A percentile compares a stretch with the other conserved stretches of the same genome.
Evolutionary conservation across 2,888 invertebrate species (phyloP).

Genomic region (Congeria kusceri): DNA sequence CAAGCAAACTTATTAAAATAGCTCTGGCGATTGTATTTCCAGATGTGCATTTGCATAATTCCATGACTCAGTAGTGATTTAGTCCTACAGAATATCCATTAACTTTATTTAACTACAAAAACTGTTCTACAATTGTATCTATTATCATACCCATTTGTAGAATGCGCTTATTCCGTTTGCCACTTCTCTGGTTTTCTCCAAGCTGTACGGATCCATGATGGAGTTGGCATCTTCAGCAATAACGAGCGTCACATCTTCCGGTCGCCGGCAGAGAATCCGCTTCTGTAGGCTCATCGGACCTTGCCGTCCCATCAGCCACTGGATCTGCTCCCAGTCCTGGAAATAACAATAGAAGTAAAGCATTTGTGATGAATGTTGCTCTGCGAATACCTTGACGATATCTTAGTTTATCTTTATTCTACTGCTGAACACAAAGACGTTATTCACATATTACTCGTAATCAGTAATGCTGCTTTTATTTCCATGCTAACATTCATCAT

Average conservation of each 20-base stretch:
- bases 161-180: slow-evolving; percentile 64
- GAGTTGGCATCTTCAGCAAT: slow-evolving; percentile 57
- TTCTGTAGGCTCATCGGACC: slow-evolving; percentile 64
- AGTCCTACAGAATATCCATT: no score
- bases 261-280: slow-evolving; percentile 56
- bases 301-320: slow-evolving; percentile 59
- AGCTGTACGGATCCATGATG: slow-evolving; percentile 54
- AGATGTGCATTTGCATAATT: no score
- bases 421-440: not conserved
- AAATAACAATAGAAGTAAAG: slow-evolving; percentile 4
- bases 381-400: not conserved
- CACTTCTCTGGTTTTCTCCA: slow-evolving; percentile 62
- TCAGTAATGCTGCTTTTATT: no score
- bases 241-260: slow-evolving; percentile 48
- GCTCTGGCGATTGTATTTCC: no score
- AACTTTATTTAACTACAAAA: not conserved
- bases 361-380: no score
- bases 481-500: no score
- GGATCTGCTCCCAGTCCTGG: slow-evolving; percentile 70
- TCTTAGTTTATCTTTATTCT: not conserved
- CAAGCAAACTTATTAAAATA: no score
- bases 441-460: no score
- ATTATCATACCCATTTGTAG: slow-evolving; percentile 69
- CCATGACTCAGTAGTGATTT: no score
- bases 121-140: not conserved